Base-by-base conservation (phyloP, 30 jellyfish, hydroid and myxozoan species). In the Hydractinia echinata region DNA sequence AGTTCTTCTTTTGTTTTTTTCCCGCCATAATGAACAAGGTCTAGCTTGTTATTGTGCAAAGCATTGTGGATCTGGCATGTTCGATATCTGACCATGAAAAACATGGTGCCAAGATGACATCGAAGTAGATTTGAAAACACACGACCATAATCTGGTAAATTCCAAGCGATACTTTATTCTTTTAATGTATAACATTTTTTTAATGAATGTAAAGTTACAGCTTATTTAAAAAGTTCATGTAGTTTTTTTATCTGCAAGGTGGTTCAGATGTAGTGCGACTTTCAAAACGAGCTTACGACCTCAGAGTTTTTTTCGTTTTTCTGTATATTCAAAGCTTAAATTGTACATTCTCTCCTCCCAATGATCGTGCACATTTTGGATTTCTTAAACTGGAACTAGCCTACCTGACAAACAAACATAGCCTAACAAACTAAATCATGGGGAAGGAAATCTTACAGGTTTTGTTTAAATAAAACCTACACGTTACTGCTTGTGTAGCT, bases 101-200 rank as follows among this genome's bases (percentile, higher is more conserved):
- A 72, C 81, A 72, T 72, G 81, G 81, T 72, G 72, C 60, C 81
- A 21, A 72, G 53, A 18, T 30, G 62, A 72, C 53, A 51, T 72
- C n/a, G 62, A 30, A 72, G 62, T 51, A 30, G 81, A 30, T 64
- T 72, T 4, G 62, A 39, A 72, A 72, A 72, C 16, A 72, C 19
- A 64, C 19, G 84, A 54, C 84, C 84, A 55, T 51, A 48, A 76
- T 76, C 84, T 76, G 84, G 84, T 76, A 76, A 76, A 15, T 21
- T 76, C 84, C 2, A 71, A 19, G 55, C 4, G 6, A 20, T 7
- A 71, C 51, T 9, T 71, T 71, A 30, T 71, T 6, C 19, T 44
- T 64, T 64, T 64, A 44, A 13, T 64, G 7, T 7, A n/a, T 7
- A 64, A n/a, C 39, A 64, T 64, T 7, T 0, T 6, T n/a, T n/a